A percentile compares a stretch with the other conserved stretches of the same genome.
Evolutionary conservation across 30 jellyfish, hydroid and myxozoan species (phyloP).

Genomic region (Turritopsis rubra): DNA sequence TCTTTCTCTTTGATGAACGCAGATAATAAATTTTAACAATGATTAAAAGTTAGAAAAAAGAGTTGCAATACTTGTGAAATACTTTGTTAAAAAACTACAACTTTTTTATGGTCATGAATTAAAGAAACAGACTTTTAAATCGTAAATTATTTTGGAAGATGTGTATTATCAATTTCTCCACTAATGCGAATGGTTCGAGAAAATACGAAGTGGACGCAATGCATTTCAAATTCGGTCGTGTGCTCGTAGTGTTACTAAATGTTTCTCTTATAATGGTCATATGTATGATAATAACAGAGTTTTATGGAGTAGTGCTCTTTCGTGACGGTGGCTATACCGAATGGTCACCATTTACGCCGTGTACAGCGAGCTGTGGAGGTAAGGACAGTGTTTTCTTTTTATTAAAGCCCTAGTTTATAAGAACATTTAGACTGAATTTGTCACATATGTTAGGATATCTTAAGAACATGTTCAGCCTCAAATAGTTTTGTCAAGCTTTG

Average conservation of each 20-base stretch:
- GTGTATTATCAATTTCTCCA: slow-evolving; percentile 6
- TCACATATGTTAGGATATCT: no score
- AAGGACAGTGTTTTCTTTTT: neutral
- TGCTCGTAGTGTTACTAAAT: neutral
- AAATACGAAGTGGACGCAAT: neutral
- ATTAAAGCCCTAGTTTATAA: no score
- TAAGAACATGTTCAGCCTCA: no score
- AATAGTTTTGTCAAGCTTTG: no score
- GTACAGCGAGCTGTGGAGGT: slow-evolving; percentile 30
- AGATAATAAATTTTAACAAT: neutral
- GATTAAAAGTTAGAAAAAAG: neutral
- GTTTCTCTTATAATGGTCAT: neutral
- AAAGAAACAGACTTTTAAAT: neutral
- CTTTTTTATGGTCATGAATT: neutral
- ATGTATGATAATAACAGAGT: slow-evolving; percentile 8
- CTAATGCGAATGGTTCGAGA: neutral
- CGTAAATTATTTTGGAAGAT: neutral
- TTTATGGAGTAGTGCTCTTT: slow-evolving; percentile 19
- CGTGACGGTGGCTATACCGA: slow-evolving; percentile 33
- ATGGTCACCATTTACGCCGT: slow-evolving; percentile 11
- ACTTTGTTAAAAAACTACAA: neutral
- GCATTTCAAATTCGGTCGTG: slow-evolving; percentile 4
- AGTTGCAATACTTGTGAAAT: neutral
- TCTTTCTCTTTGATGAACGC: neutral
- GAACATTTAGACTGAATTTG: no score